Evolutionary conservation across 1,140 invertebrate species (phyloP), one percentile per base, ranked within the genome.

Genomic region (Halesus radiatus): DNA sequence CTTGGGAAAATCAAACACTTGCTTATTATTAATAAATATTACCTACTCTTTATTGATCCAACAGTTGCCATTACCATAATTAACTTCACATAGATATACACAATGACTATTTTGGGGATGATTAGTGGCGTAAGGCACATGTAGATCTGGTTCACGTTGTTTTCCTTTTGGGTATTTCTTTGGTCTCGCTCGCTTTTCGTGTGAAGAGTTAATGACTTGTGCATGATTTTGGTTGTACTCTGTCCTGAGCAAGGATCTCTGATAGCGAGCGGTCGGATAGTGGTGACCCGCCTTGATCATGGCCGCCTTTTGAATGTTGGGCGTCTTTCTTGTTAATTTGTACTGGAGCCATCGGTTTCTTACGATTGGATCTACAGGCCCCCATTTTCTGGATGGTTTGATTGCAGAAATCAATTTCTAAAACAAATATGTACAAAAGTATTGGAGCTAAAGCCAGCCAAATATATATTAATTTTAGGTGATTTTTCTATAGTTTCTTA

Each of bases 321-420:
- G 22, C 52, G 26, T 68, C 20, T 81, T 83, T 64, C 72, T 66
- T 18, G 74, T 60, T 5, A 80, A 75, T 78, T 81, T 84, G 87
- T 89, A 91, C 73, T 90, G 89, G 8, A 90, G 86, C 89, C 89
- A 91, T 60, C 86, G 88, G 80, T 91, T 87, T 6, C 89, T 81
- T 52, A 88, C 85, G 70, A 91, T 90, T 6, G 90, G 89, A 81
- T 91, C 90, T n/a, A 88, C 89, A 6, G 90, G 90, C 20, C 90
- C 90, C 90, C 90, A 91, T 78, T 91, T 90, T 22, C 89, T 84
- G 0, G 90, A 88, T 22, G 90, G 88, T 84, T 91, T 90, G 3
- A 89, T 82, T 32, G 90, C 87, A 45, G 88, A 87, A 81, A 85
- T 84, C 13, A 91, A 85, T 88, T 90, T 91, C 90, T 91, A 80